Evolutionary conservation across 2,888 invertebrate genomes (phyloP).

Genomic region (Temnothorax rugatulus): DNA sequence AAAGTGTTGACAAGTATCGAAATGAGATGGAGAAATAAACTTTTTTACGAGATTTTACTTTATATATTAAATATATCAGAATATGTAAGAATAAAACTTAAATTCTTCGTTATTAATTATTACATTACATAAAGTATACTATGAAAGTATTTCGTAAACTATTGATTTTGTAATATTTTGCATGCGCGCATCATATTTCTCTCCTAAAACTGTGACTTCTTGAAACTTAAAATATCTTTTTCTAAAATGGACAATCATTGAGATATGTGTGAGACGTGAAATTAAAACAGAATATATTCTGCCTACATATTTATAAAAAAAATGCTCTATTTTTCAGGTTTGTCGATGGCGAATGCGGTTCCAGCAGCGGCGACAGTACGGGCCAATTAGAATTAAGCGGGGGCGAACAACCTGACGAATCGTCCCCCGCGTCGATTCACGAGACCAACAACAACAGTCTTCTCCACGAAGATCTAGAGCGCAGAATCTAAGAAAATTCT

Average conservation of each 20-base stretch:
- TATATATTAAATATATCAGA: background rate
- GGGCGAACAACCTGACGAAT: slow-evolving; percentile 83
- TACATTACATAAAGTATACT: too few species aligned
- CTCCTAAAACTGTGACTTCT: background rate
- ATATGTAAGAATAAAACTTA: background rate
- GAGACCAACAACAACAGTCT: slow-evolving; percentile 88
- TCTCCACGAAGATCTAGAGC: slow-evolving; percentile 88
- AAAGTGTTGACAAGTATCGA: background rate
- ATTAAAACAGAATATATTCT: background rate
- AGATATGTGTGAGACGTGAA: background rate
- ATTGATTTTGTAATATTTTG: background rate
- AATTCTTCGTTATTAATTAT: background rate
- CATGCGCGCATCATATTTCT: background rate
- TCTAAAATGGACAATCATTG: background rate
- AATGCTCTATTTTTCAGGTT: slow-evolving; percentile 76
- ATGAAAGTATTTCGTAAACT: background rate
- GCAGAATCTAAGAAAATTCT: slow-evolving; percentile 77
- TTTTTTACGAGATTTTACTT: background rate
- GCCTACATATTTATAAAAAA: background rate
- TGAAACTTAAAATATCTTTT: background rate
- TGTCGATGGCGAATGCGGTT: slow-evolving; percentile 85
- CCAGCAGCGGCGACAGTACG: slow-evolving; percentile 85
- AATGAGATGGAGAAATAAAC: background rate
- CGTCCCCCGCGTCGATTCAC: slow-evolving; percentile 83
- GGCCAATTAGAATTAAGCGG: slow-evolving; percentile 84